Evolutionary conservation across 2,797 vertebrate species (phyloP), one percentile per base, ranked within the genome.

Genomic region (Silurus aristotelis): DNA sequence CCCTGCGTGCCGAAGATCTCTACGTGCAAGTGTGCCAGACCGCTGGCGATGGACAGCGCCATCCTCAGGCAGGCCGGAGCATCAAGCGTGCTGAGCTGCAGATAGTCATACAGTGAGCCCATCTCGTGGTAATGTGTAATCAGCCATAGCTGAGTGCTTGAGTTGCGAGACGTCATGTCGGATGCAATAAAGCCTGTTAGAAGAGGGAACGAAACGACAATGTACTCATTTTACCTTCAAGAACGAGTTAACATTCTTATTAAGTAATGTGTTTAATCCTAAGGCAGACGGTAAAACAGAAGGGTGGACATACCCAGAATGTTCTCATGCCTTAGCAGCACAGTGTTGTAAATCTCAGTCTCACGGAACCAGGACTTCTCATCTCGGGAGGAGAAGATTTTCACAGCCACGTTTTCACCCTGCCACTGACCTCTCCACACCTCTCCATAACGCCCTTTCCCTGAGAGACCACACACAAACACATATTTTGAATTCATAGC

Each of bases 291-390:
- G 17, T 60, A 75, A 73, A 80, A 31, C 43, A 17, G 56, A 25
- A 67, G 14, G 85, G 10, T 8, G 14, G 27, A 90, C 93, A 1
- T 89, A 99, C 98, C 98, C 82, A 99, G 92, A 85, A 99, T 99
- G 88, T 99, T 99, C 89, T 99, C 97, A 0, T 99, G 97, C 84
- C 98, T 95, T 89, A 99, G 95, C 91, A 99, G 95, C 58, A 99
- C 98, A 0, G 98, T 99, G 94, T 99, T 99, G 94, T 99, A 99
- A 91, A 99, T 92, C 89, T 99, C 98, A 0, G 98, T 99, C 93
- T 99, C 98, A 92, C 98, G 94, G 95, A 99, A 99, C 98, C 98
- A 99, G 48, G 98, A 99, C 90, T 99, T 99, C 89, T 99, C 98
- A 72, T 99, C 98, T 87, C 98, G 94, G 71, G 98, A 99, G 76